phyloP scores from a whole-genome alignment of 1,140 invertebrate genomes.

The Drosophila punjabiensis region DNA sequence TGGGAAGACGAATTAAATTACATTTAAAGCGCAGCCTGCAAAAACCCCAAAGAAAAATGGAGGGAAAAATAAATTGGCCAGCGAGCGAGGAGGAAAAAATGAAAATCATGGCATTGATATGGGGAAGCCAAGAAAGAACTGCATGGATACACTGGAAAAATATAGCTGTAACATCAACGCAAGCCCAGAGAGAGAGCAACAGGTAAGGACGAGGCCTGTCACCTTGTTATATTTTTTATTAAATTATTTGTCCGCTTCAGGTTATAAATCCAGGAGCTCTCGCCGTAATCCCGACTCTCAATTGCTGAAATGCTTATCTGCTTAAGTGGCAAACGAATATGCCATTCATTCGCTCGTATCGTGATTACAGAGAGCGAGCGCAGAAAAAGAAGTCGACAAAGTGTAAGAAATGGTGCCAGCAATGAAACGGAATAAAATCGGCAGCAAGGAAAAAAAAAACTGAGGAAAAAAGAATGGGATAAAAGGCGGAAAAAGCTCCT shows the following conservation, averaged over 20 bases:
- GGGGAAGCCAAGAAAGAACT: conserved; percentile 29
- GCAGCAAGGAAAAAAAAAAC: conserved; percentile 22
- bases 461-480: conserved; percentile 26
- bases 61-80: conserved; percentile 45
- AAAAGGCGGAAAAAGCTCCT: conserved; percentile 27
- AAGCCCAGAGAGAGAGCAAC: conserved; percentile 3
- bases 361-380: conserved; percentile 50
- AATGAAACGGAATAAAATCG: conserved; percentile 64
- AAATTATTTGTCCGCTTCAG: conserved; percentile 31
- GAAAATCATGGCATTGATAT: conserved; percentile 50
- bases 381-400: conserved; percentile 64
- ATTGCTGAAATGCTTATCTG: conserved; percentile 46
- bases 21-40: conserved; percentile 68
- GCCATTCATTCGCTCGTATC: conserved; percentile 64
- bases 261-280: conserved; percentile 33
- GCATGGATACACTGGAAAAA: conserved; percentile 24
- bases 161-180: too few species aligned
- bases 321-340: conserved; percentile 70
- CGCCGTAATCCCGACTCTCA: conserved; percentile 31
- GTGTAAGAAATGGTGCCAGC: conserved; percentile 66
- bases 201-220: neutral
- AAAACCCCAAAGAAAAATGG: conserved; percentile 40
- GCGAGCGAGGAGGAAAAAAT: conserved; percentile 23
- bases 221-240: conserved; percentile 22
- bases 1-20: conserved; percentile 83